These are phyloP conservation scores for Encarsia formosa DNA, from an alignment of 2,888 invertebrate species.

Conservation along the genomic window DNA sequence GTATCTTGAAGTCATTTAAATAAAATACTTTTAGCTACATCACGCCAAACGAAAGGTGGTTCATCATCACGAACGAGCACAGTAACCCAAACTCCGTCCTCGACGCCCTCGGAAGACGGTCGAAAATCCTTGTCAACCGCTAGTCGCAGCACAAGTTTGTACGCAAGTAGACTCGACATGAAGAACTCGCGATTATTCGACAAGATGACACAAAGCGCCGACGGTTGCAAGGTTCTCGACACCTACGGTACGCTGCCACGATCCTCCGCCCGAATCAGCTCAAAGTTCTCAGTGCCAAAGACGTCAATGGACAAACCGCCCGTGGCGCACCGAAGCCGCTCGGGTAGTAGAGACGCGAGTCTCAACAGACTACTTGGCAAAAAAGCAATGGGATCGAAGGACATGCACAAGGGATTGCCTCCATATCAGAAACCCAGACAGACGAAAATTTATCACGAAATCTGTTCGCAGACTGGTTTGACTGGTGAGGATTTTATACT, in stretches of 20 bases:
- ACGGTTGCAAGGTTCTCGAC: conserved; percentile 56
- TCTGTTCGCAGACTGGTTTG: conserved; percentile 71
- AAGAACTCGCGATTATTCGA: conserved; percentile 28
- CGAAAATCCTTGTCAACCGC: conserved; percentile 31
- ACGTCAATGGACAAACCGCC: conserved; percentile 55
- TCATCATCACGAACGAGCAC: conserved; percentile 17
- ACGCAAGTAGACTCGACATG: conserved; percentile 25
- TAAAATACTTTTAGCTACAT: conserved; percentile 5
- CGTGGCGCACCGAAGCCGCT: conserved; percentile 47
- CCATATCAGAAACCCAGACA: conserved; percentile 50
- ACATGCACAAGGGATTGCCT: conserved; percentile 45
- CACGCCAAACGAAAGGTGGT: conserved; percentile 11
- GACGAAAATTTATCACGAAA: conserved; percentile 78
- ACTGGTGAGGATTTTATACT: conserved; percentile 51
- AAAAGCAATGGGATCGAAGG: conserved; percentile 29
- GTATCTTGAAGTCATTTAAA: background rate
- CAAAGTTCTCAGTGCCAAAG: conserved; percentile 17
- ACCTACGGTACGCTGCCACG: conserved; percentile 77
- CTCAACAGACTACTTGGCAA: conserved; percentile 46
- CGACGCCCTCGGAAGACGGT: conserved; percentile 42
- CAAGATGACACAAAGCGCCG: conserved; percentile 46
- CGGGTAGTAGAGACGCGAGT: conserved; percentile 53
- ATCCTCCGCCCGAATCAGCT: conserved; percentile 56
- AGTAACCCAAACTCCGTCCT: conserved; percentile 35
- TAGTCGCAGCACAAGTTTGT: conserved; percentile 12